Evolutionary conservation across 2,797 vertebrate species (phyloP).

Genomic region (Emydoidea blandingii): DNA sequence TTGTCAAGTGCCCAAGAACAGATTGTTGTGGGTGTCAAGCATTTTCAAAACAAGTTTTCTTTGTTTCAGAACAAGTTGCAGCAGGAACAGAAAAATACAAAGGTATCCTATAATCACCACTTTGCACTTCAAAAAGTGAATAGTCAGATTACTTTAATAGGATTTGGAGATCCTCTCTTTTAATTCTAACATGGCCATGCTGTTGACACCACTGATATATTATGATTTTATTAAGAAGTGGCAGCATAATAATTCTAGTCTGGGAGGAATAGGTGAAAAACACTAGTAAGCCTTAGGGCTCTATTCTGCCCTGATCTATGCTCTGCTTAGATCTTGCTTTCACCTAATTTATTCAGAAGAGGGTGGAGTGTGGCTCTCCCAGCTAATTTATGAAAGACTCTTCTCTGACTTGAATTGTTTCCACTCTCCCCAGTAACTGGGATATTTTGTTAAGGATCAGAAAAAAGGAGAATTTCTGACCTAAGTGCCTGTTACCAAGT

Average conservation of each 20-base stretch:
- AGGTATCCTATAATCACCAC: constrained; percentile 60
- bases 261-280: constrained; percentile 74
- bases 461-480: not conserved
- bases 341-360: constrained; percentile 45
- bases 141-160: constrained; percentile 56
- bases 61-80: constrained; percentile 80
- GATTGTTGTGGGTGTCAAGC: constrained; percentile 80
- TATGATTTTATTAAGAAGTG: constrained; percentile 61
- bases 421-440: not conserved
- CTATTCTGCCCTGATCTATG: constrained; percentile 31
- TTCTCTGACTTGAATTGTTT: not conserved
- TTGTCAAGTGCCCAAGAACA: constrained; percentile 71
- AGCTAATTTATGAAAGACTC: constrained; percentile 33
- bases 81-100: constrained; percentile 77
- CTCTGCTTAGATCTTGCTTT: constrained; percentile 69
- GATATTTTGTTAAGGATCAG: not conserved
- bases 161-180: constrained; percentile 58
- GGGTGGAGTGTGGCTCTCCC: not conserved
- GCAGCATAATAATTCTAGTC: constrained; percentile 60
- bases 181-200: constrained; percentile 48
- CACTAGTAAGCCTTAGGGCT: constrained; percentile 51
- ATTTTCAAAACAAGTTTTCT: constrained; percentile 85
- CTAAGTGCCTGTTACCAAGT: not conserved
- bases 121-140: constrained; percentile 61
- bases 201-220: constrained; percentile 69